These are phyloP conservation scores for Bovichtus variegatus DNA, from an alignment of 2,797 vertebrate species.

Conservation along the genomic window DNA sequence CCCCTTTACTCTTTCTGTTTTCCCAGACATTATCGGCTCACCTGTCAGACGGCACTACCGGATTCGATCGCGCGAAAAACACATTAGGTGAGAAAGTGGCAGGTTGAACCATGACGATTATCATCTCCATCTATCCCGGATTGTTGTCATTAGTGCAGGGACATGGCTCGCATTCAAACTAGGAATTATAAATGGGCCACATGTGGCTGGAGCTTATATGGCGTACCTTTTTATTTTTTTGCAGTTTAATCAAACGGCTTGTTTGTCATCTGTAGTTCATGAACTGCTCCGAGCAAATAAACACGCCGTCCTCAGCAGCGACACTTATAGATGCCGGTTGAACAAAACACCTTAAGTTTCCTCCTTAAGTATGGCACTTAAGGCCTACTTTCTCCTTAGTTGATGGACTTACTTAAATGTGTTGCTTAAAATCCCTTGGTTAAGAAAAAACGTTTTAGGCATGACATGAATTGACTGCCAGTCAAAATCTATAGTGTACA, in stretches of 20 bases:
- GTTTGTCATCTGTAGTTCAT: constrained; percentile 23
- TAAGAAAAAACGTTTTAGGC: no score
- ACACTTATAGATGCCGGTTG: background rate
- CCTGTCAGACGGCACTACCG: constrained; percentile 60
- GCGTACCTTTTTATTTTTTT: background rate
- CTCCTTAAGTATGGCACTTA: no score
- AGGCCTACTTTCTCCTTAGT: no score
- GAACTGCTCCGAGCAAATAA: constrained; percentile 5
- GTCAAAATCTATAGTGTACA: no score
- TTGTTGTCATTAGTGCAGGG: constrained; percentile 55
- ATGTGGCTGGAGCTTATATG: constrained; percentile 38
- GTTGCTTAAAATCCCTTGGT: no score
- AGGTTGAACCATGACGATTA: constrained; percentile 57
- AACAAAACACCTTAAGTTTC: no score
- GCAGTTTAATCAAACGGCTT: constrained; percentile 32
- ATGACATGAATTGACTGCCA: no score
- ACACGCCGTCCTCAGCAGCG: background rate
- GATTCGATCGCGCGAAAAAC: constrained; percentile 58
- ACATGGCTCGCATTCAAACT: constrained; percentile 39
- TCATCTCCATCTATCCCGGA: constrained; percentile 51
- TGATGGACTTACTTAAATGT: no score
- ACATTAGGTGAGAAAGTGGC: constrained; percentile 53
- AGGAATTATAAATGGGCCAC: constrained; percentile 35
- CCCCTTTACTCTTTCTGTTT: constrained; percentile 33
- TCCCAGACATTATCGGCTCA: constrained; percentile 66